Conservation (phyloP, 2,888 invertebrate species). For the Nomada fabriciana region DNA sequence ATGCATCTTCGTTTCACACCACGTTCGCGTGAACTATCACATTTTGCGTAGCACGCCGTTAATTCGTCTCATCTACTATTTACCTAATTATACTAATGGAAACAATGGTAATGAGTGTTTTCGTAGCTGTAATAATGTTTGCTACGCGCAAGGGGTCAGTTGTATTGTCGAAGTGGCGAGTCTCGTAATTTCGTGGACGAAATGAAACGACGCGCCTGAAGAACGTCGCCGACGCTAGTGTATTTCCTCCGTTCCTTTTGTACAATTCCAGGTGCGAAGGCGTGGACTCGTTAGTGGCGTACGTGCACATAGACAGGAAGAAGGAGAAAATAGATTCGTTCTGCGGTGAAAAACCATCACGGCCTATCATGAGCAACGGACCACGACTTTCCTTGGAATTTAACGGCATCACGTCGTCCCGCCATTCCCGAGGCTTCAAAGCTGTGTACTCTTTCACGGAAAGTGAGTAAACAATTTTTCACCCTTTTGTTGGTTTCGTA, state of each 20-base stretch:
- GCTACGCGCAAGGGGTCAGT: constrained; percentile 4
- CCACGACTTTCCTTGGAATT: constrained; percentile 95
- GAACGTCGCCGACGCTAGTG: not conserved
- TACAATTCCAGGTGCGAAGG: constrained; percentile 89
- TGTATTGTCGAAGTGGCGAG: not conserved
- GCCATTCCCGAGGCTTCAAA: constrained; percentile 93
- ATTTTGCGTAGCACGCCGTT: not conserved
- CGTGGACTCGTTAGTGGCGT: constrained; percentile 92
- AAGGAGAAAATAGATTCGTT: constrained; percentile 94
- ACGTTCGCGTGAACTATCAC: not conserved
- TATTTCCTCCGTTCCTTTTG: not conserved
- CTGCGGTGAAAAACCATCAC: constrained; percentile 92
- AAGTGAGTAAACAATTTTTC: constrained; percentile 87
- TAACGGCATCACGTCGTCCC: constrained; percentile 91
- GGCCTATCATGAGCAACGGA: constrained; percentile 97
- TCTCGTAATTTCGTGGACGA: not conserved
- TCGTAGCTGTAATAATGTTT: not conserved
- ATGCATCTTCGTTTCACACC: not conserved
- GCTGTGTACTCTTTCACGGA: constrained; percentile 95
- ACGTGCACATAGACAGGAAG: constrained; percentile 92
- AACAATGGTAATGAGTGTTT: constrained; percentile 3
- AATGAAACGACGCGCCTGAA: not conserved
- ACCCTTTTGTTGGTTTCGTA: not conserved
- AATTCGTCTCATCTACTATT: constrained; percentile 15
- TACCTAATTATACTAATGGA: constrained; percentile 42